These are phyloP conservation scores for Cygnus buccinator DNA, from an alignment of 2,113 vertebrate genomes.

Conservation along the genomic window DNA sequence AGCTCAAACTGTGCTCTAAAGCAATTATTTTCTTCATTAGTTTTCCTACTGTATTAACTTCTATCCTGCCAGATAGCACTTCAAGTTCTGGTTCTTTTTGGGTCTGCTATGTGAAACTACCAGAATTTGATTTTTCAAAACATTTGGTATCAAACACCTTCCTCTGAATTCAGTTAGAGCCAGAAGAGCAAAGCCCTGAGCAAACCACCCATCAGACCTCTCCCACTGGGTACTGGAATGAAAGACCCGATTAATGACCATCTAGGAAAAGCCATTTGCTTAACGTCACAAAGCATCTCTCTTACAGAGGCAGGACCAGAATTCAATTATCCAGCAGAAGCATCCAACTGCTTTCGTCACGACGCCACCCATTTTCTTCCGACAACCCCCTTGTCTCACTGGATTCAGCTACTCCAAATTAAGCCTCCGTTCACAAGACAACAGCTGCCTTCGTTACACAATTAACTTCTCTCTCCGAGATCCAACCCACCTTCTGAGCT, in stretches of 20 bases:
- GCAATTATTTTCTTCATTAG: neutral
- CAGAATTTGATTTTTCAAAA: neutral
- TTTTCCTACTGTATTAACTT: neutral
- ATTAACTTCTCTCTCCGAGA: neutral
- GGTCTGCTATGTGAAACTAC: neutral
- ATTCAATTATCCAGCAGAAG: slow-evolving; percentile 46
- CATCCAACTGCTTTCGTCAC: slow-evolving; percentile 19
- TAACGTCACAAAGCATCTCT: slow-evolving; percentile 22
- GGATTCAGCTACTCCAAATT: slow-evolving; percentile 7
- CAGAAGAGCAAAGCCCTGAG: neutral
- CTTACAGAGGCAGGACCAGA: neutral
- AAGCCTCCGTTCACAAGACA: neutral
- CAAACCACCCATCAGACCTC: neutral
- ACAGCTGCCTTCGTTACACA: neutral
- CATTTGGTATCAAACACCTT: neutral
- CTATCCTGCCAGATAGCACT: neutral
- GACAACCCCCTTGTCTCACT: neutral
- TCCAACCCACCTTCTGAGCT: neutral
- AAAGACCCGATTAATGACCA: slow-evolving; percentile 28
- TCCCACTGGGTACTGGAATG: neutral
- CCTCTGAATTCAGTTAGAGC: neutral
- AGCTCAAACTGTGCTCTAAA: neutral
- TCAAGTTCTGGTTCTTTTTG: neutral
- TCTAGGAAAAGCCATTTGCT: slow-evolving; percentile 31
- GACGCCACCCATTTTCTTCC: neutral